A percentile compares a stretch with the other conserved stretches of the same genome.
These are phyloP conservation scores for Amphiduros pacificus DNA, from an alignment of 2,888 invertebrate genomes.

Conservation along the genomic window DNA sequence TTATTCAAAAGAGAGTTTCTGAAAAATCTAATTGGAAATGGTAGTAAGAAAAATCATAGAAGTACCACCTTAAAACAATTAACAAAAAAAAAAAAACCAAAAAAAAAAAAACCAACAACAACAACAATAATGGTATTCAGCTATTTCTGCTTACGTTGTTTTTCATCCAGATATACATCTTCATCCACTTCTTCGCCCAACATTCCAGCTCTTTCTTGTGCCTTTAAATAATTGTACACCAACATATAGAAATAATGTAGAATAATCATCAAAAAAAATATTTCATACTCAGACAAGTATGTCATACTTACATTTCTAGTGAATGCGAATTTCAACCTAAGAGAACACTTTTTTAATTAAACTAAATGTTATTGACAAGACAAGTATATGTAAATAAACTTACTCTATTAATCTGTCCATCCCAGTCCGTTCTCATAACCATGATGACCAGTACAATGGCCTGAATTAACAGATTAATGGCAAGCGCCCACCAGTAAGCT, in stretches of 20 bases:
- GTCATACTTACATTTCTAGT: too few relatives aligned
- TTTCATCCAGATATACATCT: neutral
- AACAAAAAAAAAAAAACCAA: too few relatives aligned
- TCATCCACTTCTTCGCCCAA: constrained; percentile 9
- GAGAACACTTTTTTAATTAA: too few relatives aligned
- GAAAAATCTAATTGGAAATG: too few relatives aligned
- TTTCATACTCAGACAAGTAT: too few relatives aligned
- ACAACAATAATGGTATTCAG: too few relatives aligned
- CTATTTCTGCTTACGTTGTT: neutral
- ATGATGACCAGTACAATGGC: constrained; percentile 13
- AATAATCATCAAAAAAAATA: neutral
- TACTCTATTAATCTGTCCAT: constrained; percentile 15
- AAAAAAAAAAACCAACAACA: too few relatives aligned
- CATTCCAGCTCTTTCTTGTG: constrained; percentile 12
- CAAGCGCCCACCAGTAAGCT: constrained; percentile 28
- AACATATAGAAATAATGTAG: neutral
- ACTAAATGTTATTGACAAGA: neutral
- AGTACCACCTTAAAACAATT: too few relatives aligned
- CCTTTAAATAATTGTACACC: constrained; percentile 1
- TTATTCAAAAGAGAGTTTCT: too few relatives aligned
- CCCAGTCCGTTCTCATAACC: constrained; percentile 21
- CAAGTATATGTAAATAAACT: neutral
- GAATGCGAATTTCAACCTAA: too few relatives aligned
- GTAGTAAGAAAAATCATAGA: too few relatives aligned
- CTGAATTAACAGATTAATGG: constrained; percentile 22